phyloP scores from a whole-genome alignment of 2,113 vertebrate species.

The Ctenodactylus gundi region DNA sequence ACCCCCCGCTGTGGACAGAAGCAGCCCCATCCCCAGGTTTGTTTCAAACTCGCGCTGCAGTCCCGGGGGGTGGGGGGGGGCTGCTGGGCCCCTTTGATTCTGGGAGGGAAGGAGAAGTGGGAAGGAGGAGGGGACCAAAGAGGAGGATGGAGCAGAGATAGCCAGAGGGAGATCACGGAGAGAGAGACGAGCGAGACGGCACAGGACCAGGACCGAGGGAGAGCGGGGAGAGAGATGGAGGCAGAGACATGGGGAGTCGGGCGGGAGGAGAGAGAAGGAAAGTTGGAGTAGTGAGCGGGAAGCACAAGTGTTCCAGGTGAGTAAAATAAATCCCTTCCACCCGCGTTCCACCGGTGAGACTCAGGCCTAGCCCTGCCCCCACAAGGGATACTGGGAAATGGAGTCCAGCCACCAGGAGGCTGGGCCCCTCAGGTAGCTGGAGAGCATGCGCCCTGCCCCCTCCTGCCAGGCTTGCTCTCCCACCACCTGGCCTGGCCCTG shows the following conservation, averaged over 20 bases:
- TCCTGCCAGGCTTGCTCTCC: no score
- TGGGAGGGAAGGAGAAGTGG: background rate
- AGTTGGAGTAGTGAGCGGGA: background rate
- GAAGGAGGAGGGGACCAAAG: no score
- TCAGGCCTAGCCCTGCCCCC: fast-evolving
- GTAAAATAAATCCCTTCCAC: background rate
- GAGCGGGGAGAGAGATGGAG: fast-evolving
- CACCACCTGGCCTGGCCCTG: background rate
- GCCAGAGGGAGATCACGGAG: no score
- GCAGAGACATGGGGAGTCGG: background rate
- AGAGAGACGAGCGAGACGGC: fast-evolving
- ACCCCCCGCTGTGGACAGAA: fast-evolving
- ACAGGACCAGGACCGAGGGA: fast-evolving
- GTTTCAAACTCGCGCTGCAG: background rate
- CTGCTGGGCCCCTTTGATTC: background rate
- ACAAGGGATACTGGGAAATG: background rate
- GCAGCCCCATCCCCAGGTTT: fast-evolving
- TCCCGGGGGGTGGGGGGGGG: background rate
- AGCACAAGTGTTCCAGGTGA: no score
- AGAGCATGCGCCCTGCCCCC: fast-evolving
- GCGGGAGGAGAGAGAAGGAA: background rate
- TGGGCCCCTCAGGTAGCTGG: fast-evolving
- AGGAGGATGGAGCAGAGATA: no score
- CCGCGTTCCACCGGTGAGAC: no score
- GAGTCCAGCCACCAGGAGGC: background rate